phyloP scores from a whole-genome alignment of 2,797 vertebrate species.

The Smutsia gigantea region DNA sequence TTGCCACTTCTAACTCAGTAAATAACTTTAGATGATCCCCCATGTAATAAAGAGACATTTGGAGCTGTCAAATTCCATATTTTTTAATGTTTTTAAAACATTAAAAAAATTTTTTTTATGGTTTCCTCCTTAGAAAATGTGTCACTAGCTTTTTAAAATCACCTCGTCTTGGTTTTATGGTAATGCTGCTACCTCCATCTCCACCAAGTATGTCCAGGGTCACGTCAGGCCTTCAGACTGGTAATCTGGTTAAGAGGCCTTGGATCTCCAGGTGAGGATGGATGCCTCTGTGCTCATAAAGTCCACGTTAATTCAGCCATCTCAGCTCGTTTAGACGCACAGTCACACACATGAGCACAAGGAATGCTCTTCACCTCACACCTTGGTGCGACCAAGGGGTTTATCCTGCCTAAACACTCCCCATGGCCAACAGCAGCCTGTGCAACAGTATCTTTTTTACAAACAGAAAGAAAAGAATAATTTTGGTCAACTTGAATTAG shows the following conservation, averaged over 20 bases:
- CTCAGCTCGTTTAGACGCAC: neutral
- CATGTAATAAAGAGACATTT: slow-evolving; percentile 3
- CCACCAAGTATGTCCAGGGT: neutral
- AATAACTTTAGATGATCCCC: neutral
- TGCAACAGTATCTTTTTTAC: neutral
- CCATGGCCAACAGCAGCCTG: neutral
- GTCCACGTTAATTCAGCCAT: neutral
- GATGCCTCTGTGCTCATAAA: neutral
- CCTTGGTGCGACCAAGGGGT: neutral
- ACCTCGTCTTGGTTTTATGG: neutral
- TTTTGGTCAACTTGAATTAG: neutral
- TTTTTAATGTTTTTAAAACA: neutral
- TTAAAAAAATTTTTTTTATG: neutral
- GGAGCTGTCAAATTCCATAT: neutral
- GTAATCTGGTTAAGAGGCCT: neutral
- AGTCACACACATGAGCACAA: neutral
- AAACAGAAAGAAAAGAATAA: neutral
- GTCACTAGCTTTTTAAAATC: slow-evolving; percentile 7
- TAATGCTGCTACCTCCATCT: neutral
- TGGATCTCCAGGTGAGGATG: neutral
- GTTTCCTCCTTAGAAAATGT: slow-evolving; percentile 42
- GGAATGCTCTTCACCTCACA: neutral
- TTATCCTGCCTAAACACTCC: neutral
- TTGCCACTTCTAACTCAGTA: neutral
- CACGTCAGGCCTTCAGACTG: neutral